phyloP scores from a whole-genome alignment of 2,888 invertebrate genomes.

The Agrotis ipsilon region DNA sequence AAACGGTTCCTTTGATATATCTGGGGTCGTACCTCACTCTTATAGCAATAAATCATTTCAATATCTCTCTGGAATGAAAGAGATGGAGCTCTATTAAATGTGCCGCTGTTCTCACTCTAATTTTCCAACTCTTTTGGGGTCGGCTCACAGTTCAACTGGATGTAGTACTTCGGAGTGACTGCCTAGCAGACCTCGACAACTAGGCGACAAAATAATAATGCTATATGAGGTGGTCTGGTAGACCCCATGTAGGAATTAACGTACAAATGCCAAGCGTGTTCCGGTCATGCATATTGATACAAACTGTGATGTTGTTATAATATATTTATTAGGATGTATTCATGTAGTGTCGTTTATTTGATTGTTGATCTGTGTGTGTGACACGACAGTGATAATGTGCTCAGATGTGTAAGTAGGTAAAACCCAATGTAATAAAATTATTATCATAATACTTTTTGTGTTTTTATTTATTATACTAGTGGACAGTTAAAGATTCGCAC shows the following conservation, averaged over 20 bases:
- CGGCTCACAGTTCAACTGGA: not conserved
- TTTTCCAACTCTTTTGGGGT: not conserved
- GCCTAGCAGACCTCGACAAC: not conserved
- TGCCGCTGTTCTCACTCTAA: too few species aligned
- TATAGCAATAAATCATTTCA: not conserved
- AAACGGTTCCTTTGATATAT: constrained; percentile 28
- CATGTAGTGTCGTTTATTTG: constrained; percentile 66
- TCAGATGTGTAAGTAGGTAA: constrained; percentile 80
- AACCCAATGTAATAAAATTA: constrained; percentile 55
- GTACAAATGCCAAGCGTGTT: constrained; percentile 56
- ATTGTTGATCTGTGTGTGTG: constrained; percentile 75
- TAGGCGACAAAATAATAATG: not conserved
- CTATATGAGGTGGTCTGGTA: not conserved
- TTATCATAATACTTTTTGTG: constrained; percentile 35
- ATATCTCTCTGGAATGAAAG: not conserved
- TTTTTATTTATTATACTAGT: constrained; percentile 14
- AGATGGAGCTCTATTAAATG: too few species aligned
- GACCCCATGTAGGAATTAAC: constrained; percentile 21
- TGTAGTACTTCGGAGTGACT: not conserved
- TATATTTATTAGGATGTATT: constrained; percentile 77
- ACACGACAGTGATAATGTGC: constrained; percentile 86
- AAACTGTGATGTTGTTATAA: constrained; percentile 85
- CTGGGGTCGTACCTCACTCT: not conserved
- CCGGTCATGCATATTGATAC: constrained; percentile 74
- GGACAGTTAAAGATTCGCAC: too few species aligned